Evolutionary conservation across 2,113 vertebrate genomes (phyloP).

Genomic region (Puma concolor): DNA sequence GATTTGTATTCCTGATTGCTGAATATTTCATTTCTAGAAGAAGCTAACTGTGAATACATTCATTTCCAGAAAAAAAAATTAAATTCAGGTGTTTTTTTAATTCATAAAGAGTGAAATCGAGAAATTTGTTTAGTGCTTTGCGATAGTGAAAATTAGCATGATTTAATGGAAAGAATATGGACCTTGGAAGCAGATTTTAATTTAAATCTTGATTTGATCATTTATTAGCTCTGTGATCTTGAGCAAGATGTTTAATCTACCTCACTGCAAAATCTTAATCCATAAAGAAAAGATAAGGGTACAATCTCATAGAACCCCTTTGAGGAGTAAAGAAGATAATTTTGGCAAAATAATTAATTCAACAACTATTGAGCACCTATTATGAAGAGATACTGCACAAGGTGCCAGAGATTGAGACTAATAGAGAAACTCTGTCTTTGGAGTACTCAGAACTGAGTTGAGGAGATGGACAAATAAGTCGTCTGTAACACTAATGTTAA

Average conservation of each 20-base stretch:
- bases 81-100: not conserved
- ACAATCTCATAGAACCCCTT: not conserved
- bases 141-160: not conserved
- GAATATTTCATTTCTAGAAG: not conserved
- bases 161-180: not conserved
- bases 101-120: not conserved
- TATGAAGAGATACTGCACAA: not conserved
- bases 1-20: not conserved
- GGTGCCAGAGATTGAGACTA: not conserved
- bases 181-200: not conserved
- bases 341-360: not conserved
- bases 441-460: not conserved
- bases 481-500: not conserved
- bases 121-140: not conserved
- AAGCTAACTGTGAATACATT: not conserved
- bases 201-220: not conserved
- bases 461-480: not conserved
- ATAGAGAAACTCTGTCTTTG: not conserved
- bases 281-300: not conserved
- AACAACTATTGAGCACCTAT: not conserved
- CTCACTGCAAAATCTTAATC: not conserved
- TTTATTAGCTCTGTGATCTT: conserved; percentile 10
- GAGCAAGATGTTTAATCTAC: not conserved
- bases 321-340: not conserved
- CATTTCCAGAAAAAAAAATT: not conserved